phyloP scores from a whole-genome alignment of 1,140 invertebrate species.

The Goniozus legneri region DNA sequence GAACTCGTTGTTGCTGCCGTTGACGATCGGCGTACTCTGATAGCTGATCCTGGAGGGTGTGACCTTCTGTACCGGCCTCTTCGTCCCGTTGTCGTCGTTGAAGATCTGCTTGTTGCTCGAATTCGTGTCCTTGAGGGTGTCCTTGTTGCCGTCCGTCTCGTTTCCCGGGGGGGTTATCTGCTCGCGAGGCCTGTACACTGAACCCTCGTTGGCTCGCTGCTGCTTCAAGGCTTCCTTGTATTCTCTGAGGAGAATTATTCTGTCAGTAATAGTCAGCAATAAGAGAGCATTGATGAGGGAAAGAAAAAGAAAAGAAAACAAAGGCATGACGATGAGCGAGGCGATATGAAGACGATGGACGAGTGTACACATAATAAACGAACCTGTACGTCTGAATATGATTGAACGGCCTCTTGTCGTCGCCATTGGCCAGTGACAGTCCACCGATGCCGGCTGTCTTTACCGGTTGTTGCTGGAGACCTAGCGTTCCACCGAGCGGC shows the following conservation, averaged over 20 bases:
- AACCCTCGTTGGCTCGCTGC: slow-evolving; percentile 72
- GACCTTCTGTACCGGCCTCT: slow-evolving; percentile 60
- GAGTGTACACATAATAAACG: neutral
- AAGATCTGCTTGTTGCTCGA: slow-evolving; percentile 39
- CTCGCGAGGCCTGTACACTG: slow-evolving; percentile 66
- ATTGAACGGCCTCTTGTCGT: slow-evolving; percentile 66
- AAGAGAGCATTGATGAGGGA: neutral
- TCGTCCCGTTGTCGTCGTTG: slow-evolving; percentile 42
- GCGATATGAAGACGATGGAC: neutral
- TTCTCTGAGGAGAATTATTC: slow-evolving; percentile 60
- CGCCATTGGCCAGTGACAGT: slow-evolving; percentile 57
- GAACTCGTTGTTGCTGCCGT: slow-evolving; percentile 50
- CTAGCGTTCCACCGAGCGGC: too few relatives aligned
- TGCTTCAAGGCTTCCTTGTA: slow-evolving; percentile 84
- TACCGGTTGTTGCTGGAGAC: too few relatives aligned
- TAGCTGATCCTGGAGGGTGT: slow-evolving; percentile 55
- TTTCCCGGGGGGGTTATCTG: slow-evolving; percentile 37
- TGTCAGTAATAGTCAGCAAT: neutral
- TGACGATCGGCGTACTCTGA: slow-evolving; percentile 36
- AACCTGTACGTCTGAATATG: slow-evolving; percentile 84
- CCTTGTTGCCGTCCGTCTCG: slow-evolving; percentile 39
- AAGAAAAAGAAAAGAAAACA: neutral
- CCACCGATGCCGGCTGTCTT: too few relatives aligned
- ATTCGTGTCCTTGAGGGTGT: slow-evolving; percentile 24
- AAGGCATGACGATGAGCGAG: neutral